Percentiles rank a stretch among this genome's conserved stretches.
Evolutionary conservation across 2,113 vertebrate species (phyloP).

Genomic region (Rhabdomys dilectus): DNA sequence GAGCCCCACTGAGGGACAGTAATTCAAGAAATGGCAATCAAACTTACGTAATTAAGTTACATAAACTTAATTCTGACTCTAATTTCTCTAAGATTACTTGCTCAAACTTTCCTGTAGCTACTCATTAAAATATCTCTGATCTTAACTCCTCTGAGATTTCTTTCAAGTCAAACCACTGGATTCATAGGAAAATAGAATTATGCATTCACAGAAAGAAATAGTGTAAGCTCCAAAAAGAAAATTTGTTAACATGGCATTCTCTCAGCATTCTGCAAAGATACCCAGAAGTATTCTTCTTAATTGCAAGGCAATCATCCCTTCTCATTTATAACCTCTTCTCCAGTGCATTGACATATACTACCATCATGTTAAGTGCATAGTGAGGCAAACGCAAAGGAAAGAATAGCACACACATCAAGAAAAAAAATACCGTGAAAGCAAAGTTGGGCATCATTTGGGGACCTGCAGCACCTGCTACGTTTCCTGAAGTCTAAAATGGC

Average conservation of each 20-base stretch:
- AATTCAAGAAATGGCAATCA: neutral
- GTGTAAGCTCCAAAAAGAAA: conserved; percentile 8
- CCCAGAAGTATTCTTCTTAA: conserved; percentile 51
- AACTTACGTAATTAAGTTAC: conserved; percentile 7
- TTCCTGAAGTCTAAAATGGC: conserved; percentile 68
- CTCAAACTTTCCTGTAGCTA: neutral
- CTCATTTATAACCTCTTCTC: conserved; percentile 52
- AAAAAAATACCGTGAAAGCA: conserved; percentile 41
- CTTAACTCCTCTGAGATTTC: conserved; percentile 33
- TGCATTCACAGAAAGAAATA: conserved; percentile 50
- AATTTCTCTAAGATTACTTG: conserved; percentile 50
- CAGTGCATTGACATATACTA: conserved; percentile 18
- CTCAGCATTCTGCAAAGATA: conserved; percentile 45
- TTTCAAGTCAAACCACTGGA: conserved; percentile 33
- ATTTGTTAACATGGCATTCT: conserved; percentile 20
- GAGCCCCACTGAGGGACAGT: neutral
- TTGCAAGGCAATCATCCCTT: conserved; percentile 46
- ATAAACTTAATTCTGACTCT: conserved; percentile 18
- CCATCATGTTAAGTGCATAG: neutral
- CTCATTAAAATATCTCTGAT: conserved; percentile 51
- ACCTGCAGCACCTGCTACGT: conserved; percentile 63
- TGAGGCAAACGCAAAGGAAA: neutral
- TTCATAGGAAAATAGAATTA: conserved; percentile 56
- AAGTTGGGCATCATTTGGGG: conserved; percentile 64
- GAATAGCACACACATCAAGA: conserved; percentile 21